These are phyloP conservation scores for Acleris emargana DNA, from an alignment of 2,888 invertebrate species.

Conservation along the genomic window DNA sequence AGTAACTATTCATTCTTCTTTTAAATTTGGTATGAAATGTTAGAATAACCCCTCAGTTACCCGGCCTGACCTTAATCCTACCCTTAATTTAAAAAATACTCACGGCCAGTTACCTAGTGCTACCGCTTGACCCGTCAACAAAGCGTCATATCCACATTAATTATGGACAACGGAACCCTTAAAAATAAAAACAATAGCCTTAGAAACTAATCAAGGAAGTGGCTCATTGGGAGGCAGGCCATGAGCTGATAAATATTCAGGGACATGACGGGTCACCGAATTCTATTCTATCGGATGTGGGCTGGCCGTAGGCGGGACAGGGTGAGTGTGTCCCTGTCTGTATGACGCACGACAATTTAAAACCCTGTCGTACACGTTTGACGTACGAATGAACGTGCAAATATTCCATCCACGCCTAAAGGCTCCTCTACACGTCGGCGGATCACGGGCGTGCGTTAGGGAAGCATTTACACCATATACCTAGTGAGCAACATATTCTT, in stretches of 20 bases:
- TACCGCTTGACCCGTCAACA: background rate
- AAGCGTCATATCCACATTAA: constrained; percentile 2
- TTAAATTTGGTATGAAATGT: no score
- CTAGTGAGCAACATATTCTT: no score
- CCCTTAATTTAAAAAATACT: background rate
- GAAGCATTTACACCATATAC: no score
- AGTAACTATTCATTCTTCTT: no score
- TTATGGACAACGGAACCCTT: constrained; percentile 7
- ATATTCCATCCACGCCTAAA: no score
- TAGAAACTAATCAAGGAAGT: constrained; percentile 36
- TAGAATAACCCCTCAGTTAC: no score
- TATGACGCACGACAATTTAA: background rate
- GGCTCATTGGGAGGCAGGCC: constrained; percentile 39
- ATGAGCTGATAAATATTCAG: constrained; percentile 44
- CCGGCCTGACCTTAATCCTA: no score
- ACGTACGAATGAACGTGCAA: no score
- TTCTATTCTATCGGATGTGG: constrained; percentile 37
- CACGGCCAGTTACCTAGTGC: background rate
- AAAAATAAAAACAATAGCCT: constrained; percentile 25
- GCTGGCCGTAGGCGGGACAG: constrained; percentile 30
- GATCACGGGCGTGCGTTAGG: no score
- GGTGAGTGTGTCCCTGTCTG: constrained; percentile 13
- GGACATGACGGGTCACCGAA: constrained; percentile 46
- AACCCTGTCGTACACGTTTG: no score
- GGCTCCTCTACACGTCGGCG: no score